Conservation (phyloP, 2,113 vertebrate species). For the Misgurnus anguillicaudatus region DNA sequence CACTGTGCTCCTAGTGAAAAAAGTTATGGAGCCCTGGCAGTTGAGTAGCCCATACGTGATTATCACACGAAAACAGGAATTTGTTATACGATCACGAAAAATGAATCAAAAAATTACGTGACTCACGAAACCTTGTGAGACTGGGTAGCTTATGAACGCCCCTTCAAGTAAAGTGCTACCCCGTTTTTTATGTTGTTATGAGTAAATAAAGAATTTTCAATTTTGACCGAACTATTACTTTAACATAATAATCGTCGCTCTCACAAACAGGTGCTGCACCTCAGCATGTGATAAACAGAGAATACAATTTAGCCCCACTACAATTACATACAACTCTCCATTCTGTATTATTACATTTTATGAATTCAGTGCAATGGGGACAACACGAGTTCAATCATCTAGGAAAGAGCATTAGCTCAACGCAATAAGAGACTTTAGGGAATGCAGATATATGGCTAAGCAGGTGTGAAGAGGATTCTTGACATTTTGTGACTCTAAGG, state of each 20-base stretch:
- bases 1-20: no score
- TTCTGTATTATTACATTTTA: constrained; percentile 15
- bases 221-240: no score
- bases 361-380: constrained; percentile 19
- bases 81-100: no score
- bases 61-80: no score
- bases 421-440: neutral
- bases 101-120: no score
- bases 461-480: neutral
- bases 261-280: neutral
- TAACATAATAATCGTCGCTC: neutral
- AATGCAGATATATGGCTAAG: constrained; percentile 13
- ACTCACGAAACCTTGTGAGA: no score
- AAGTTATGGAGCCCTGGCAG: no score
- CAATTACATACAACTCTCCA: constrained; percentile 5
- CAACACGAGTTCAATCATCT: constrained; percentile 12
- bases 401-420: constrained; percentile 2
- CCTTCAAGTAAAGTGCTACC: no score
- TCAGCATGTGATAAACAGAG: constrained; percentile 32
- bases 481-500: constrained; percentile 4
- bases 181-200: neutral
- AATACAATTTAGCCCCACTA: neutral
- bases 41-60: no score
- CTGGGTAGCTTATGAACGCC: no score
- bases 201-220: no score